Evolutionary conservation across 2,797 vertebrate species (phyloP).

Genomic region (Sternotherus odoratus): DNA sequence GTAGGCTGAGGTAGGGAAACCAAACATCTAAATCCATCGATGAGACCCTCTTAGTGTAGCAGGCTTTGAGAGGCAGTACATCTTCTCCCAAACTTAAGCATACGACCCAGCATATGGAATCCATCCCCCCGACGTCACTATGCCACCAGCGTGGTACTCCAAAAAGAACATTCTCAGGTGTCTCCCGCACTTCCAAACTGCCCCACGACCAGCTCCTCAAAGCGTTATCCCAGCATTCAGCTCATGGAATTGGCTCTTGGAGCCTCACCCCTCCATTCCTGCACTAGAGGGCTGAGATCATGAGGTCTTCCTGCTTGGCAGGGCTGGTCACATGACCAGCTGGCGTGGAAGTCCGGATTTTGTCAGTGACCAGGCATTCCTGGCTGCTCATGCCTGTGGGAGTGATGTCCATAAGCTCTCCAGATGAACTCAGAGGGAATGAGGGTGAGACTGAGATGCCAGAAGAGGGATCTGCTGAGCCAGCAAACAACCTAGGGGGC

Average conservation of each 20-base stretch:
- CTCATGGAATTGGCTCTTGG: constrained; percentile 37
- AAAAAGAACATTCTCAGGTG: constrained; percentile 32
- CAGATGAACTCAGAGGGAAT: constrained; percentile 95
- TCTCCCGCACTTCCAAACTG: constrained; percentile 21
- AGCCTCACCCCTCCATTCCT: constrained; percentile 4
- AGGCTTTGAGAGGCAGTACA: background rate
- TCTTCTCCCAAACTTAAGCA: constrained; percentile 25
- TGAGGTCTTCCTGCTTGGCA: constrained; percentile 83
- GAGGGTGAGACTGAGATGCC: constrained; percentile 98
- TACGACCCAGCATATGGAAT: constrained; percentile 3
- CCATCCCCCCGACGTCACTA: background rate
- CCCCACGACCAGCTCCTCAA: constrained; percentile 54
- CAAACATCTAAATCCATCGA: constrained; percentile 27
- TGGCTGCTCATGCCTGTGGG: constrained; percentile 88
- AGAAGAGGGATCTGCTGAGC: constrained; percentile 95
- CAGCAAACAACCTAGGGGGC: constrained; percentile 94
- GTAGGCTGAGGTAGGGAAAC: constrained; percentile 83
- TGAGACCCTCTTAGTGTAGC: background rate
- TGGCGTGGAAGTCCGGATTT: constrained; percentile 89
- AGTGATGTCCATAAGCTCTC: constrained; percentile 97
- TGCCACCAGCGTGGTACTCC: constrained; percentile 6
- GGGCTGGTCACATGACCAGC: constrained; percentile 76
- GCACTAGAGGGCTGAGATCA: constrained; percentile 84
- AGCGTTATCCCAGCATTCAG: constrained; percentile 41
- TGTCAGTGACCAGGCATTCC: constrained; percentile 88